Percentiles rank a stretch among this genome's conserved stretches.
phyloP scores from a whole-genome alignment of 35 echinoderm and acorn worm species.

The Diadema setosum region DNA sequence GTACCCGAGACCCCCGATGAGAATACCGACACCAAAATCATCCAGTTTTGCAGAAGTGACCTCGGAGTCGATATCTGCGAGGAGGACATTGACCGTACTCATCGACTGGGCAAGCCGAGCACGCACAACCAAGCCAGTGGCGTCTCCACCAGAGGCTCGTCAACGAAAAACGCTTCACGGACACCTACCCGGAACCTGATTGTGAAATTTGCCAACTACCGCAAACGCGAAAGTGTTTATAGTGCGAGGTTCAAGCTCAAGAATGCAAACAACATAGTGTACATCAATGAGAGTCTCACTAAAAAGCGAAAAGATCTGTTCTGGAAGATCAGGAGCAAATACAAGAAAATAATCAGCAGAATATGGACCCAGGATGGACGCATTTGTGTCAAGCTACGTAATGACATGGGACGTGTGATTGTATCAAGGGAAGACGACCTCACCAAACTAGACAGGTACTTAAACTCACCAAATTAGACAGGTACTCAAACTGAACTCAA shows the following conservation, averaged over 20 bases:
- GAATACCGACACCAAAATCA: not conserved
- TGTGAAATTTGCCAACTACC: not conserved
- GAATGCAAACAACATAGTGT: not conserved
- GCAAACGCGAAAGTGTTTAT: not conserved
- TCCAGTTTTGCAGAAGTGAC: not conserved
- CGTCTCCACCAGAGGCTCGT: not conserved
- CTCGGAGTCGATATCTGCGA: not conserved
- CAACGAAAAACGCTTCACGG: not conserved
- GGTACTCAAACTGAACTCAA: too few species aligned
- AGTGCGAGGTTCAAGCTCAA: not conserved
- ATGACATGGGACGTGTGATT: not conserved
- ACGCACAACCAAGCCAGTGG: not conserved
- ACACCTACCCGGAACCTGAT: not conserved
- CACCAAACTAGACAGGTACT: not conserved
- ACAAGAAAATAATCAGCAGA: not conserved
- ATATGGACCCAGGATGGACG: constrained; percentile 5
- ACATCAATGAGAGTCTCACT: constrained; percentile 1
- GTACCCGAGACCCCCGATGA: not conserved
- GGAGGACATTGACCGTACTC: not conserved
- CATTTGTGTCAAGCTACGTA: not conserved
- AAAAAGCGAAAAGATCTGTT: not conserved
- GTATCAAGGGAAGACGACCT: not conserved
- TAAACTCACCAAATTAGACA: too few species aligned
- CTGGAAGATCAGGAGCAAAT: not conserved
- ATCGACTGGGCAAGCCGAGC: not conserved